A percentile compares a stretch with the other conserved stretches of the same genome.
Evolutionary conservation across 2,797 vertebrate species (phyloP).

Genomic region (Tamandua tetradactyla): DNA sequence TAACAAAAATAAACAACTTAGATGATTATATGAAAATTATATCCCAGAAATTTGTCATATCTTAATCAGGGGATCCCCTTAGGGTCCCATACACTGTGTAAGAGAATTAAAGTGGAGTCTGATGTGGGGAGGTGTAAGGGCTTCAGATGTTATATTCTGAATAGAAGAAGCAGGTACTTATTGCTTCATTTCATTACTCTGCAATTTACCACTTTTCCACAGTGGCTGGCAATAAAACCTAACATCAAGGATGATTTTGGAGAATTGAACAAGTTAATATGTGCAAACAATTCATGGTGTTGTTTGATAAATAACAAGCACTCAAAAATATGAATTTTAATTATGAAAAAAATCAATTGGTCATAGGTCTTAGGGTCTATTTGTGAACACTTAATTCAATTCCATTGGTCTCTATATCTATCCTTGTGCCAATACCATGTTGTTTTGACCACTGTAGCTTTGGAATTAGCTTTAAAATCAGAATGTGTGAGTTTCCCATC

Average conservation of each 20-base stretch:
- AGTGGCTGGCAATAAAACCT: background rate
- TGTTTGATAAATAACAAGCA: background rate
- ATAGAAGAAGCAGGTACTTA: background rate
- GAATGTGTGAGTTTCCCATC: too few relatives aligned
- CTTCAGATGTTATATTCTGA: background rate
- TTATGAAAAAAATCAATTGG: too few relatives aligned
- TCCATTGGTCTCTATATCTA: too few relatives aligned
- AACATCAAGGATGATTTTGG: background rate
- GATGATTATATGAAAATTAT: background rate
- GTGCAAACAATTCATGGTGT: background rate
- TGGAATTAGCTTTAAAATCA: too few relatives aligned
- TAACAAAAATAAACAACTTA: too few relatives aligned
- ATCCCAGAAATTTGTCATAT: background rate
- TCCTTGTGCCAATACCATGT: too few relatives aligned
- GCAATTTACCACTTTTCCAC: background rate
- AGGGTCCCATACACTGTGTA: too few relatives aligned
- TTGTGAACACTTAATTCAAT: too few relatives aligned
- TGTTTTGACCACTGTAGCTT: too few relatives aligned
- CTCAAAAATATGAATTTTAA: background rate
- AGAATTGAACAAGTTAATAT: background rate
- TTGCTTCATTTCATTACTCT: background rate
- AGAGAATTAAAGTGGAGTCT: background rate
- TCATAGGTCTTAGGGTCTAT: too few relatives aligned
- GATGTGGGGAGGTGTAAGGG: background rate
- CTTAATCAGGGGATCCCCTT: background rate